Base-by-base conservation (phyloP, 2,797 vertebrate species). In the Argyrosomus regius region DNA sequence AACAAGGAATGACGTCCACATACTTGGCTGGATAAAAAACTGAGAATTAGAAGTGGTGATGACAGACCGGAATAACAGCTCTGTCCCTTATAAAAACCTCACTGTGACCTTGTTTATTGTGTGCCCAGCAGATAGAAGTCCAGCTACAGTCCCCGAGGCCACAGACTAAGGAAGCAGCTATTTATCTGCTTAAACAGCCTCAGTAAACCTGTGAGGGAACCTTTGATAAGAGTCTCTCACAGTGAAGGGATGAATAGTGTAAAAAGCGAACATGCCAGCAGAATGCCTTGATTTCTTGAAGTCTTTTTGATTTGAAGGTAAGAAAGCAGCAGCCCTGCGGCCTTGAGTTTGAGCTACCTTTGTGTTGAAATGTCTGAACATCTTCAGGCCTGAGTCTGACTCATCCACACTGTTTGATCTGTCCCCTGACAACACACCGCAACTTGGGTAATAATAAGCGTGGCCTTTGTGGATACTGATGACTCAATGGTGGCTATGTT, bases 111-210 rank as follows among this genome's bases (percentile, higher is more conserved):
- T 83, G 77, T 69, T 68, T 53, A 86, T 83, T 80, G 65, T 78
- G 64, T 61, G 59, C 48, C 22, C 69, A 56, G 57, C 52, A 68
- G 68, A 82, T 3, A 57, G 56, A 59, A 54, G 31, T 82, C 80
- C 78, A 26, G 52, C 80, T 61, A 6, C 60, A 67, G 31, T 70
- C 77, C 67, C 70, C 3, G 53, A 45, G 62, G 73, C 53, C 75
- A 71, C 35, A 64, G 58, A 69, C 28, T 41, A 54, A 82, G 63
- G 71, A 75, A 72, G 54, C 69, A 74, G 71, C 70, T 68, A 81
- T 87, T 79, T 77, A 78, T 84, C 77, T 78, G 62, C 63, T 82
- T 69, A 73, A 88, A 72, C 72, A 80, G 60, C 58, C 50, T 78
- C 18, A 2, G 43, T 48, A 63, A 78, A 78, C 18, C 53, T 48